phyloP scores from a whole-genome alignment of 2,888 invertebrate genomes.

The Pharmacophagus antenor region DNA sequence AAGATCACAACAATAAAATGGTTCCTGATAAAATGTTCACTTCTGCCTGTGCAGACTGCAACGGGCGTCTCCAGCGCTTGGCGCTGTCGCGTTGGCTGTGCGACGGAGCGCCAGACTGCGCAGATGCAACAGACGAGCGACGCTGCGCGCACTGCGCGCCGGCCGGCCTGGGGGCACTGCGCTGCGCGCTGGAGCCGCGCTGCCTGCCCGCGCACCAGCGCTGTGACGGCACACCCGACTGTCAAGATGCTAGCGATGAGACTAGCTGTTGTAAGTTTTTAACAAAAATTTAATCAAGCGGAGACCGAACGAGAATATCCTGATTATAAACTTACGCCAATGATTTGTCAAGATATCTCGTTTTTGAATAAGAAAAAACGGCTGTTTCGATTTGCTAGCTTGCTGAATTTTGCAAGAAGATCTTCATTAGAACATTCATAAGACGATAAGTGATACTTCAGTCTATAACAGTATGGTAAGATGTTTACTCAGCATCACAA shows the following conservation, averaged over 20 bases:
- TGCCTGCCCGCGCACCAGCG: constrained; percentile 86
- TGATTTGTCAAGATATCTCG: no score
- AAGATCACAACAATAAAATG: no score
- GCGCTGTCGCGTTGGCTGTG: constrained; percentile 90
- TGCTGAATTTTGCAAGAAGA: no score
- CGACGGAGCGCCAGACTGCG: constrained; percentile 93
- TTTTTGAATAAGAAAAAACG: no score
- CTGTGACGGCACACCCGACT: constrained; percentile 91
- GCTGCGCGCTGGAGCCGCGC: constrained; percentile 88
- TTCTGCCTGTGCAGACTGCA: constrained; percentile 82
- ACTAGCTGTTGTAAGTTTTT: constrained; percentile 88
- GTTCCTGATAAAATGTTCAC: background rate
- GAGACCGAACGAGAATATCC: no score
- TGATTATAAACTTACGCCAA: no score
- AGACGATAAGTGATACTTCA: no score
- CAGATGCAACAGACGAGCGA: constrained; percentile 90
- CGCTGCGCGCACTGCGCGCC: constrained; percentile 89
- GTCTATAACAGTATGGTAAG: no score
- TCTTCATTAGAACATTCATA: no score
- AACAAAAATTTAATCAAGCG: no score
- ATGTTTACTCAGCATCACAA: no score
- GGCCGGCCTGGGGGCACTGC: constrained; percentile 82
- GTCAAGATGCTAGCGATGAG: constrained; percentile 93
- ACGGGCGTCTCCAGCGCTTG: constrained; percentile 85
- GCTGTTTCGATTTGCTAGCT: no score